Percentiles rank a stretch among this genome's conserved stretches.
phyloP scores from a whole-genome alignment of 1,140 invertebrate genomes.

The Sminthurides bifidus region DNA sequence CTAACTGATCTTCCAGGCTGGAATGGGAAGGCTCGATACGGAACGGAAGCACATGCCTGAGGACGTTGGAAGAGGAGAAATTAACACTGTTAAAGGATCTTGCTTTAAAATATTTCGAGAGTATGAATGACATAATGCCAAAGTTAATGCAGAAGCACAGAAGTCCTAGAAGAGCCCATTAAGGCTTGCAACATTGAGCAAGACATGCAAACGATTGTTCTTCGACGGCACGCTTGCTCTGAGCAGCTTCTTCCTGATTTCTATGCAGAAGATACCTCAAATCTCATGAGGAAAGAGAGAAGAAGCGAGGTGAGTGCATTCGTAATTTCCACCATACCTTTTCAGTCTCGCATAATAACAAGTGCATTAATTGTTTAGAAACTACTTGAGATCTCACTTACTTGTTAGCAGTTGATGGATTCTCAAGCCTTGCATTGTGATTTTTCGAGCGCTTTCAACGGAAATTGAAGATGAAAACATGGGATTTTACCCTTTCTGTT shows the following conservation, averaged over 20 bases:
- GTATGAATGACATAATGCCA: conserved; percentile 47
- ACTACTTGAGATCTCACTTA: too few species aligned
- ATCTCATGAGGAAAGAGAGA: conserved; percentile 82
- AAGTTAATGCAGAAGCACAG: conserved; percentile 47
- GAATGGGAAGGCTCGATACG: conserved; percentile 84
- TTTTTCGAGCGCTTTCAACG: too few species aligned
- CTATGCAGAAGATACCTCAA: conserved; percentile 84
- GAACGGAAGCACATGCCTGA: conserved; percentile 55
- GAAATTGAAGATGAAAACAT: too few species aligned
- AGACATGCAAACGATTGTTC: conserved; percentile 55
- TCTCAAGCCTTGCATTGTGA: too few species aligned
- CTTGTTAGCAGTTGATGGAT: too few species aligned
- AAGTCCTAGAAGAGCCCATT: conserved; percentile 55
- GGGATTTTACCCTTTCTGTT: not conserved
- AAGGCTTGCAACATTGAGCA: conserved; percentile 54
- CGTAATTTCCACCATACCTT: not conserved
- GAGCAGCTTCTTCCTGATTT: conserved; percentile 85
- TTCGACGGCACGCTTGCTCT: conserved; percentile 47
- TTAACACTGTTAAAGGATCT: conserved; percentile 66
- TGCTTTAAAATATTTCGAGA: conserved; percentile 61
- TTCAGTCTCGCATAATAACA: too few species aligned
- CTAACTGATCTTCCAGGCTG: conserved; percentile 51
- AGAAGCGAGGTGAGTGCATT: conserved; percentile 53
- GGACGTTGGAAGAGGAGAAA: conserved; percentile 78
- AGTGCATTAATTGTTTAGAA: too few species aligned